Percentiles rank a stretch among this genome's conserved stretches.
phyloP scores from a whole-genome alignment of 2,797 vertebrate genomes.

The Gouania willdenowi region DNA sequence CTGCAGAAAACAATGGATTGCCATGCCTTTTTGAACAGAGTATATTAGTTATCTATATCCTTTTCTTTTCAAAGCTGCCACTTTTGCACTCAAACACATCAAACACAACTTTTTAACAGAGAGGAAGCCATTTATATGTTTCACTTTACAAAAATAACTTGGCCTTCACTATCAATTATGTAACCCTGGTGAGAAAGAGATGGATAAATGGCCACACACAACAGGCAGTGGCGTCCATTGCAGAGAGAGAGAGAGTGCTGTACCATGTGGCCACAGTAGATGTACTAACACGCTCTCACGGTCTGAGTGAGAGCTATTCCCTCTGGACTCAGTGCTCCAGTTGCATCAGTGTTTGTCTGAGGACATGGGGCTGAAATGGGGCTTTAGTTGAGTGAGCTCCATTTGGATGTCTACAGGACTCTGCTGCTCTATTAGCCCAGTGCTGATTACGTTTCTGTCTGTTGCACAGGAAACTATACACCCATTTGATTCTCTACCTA shows the following conservation, averaged over 20 bases:
- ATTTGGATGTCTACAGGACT: conserved; percentile 56
- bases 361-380: conserved; percentile 52
- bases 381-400: conserved; percentile 42
- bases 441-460: conserved; percentile 21
- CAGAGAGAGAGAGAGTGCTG: conserved; percentile 29
- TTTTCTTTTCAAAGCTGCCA: conserved; percentile 28
- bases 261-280: conserved; percentile 60
- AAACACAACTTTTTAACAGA: conserved; percentile 33
- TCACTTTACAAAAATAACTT: conserved; percentile 62
- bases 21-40: conserved; percentile 18
- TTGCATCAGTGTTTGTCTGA: conserved; percentile 63
- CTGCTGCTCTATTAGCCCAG: conserved; percentile 28
- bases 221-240: conserved; percentile 28
- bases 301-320: conserved; percentile 61
- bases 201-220: conserved; percentile 37
- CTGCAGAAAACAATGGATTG: conserved; percentile 40
- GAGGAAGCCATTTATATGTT: conserved; percentile 52
- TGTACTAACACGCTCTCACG: conserved; percentile 54
- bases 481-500: conserved; percentile 17
- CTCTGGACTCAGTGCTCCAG: conserved; percentile 64
- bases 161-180: conserved; percentile 66
- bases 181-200: conserved; percentile 48
- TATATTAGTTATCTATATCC: conserved; percentile 46
- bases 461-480: conserved; percentile 7
- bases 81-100: conserved; percentile 35